phyloP scores from a whole-genome alignment of 2,888 invertebrate genomes.

The Habrosyne pyritoides region DNA sequence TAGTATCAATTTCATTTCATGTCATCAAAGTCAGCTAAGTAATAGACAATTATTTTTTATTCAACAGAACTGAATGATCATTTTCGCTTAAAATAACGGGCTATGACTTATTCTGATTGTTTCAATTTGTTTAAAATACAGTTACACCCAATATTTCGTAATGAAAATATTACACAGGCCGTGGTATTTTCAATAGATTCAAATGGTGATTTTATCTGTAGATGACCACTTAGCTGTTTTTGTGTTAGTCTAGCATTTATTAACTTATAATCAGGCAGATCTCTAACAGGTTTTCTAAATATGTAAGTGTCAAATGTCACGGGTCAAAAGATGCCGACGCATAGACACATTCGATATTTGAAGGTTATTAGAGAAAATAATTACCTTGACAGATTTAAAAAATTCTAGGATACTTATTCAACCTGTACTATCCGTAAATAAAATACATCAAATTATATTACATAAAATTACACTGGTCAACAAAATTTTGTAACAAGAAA shows the following conservation, averaged over 20 bases:
- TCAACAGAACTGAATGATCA: not conserved
- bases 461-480: too few species aligned
- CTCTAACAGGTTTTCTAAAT: conserved; percentile 4
- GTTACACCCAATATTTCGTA: not conserved
- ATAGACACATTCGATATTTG: not conserved
- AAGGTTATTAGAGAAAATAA: conserved; percentile 3
- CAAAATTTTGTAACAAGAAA: too few species aligned
- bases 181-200: not conserved
- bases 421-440: too few species aligned
- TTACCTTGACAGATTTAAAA: conserved; percentile 2
- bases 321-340: conserved; percentile 10
- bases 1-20: not conserved
- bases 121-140: not conserved
- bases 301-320: conserved; percentile 7
- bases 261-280: not conserved
- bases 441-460: too few species aligned
- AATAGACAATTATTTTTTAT: not conserved
- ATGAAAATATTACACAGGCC: not conserved
- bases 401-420: not conserved
- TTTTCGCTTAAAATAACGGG: too few species aligned
- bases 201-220: not conserved
- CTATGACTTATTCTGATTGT: too few species aligned
- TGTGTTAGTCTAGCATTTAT: conserved; percentile 1
- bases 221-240: not conserved
- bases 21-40: not conserved